A percentile compares a stretch with the other conserved stretches of the same genome.
phyloP scores from a whole-genome alignment of 2,797 vertebrate species.

The Parotocinclus haroldoi region DNA sequence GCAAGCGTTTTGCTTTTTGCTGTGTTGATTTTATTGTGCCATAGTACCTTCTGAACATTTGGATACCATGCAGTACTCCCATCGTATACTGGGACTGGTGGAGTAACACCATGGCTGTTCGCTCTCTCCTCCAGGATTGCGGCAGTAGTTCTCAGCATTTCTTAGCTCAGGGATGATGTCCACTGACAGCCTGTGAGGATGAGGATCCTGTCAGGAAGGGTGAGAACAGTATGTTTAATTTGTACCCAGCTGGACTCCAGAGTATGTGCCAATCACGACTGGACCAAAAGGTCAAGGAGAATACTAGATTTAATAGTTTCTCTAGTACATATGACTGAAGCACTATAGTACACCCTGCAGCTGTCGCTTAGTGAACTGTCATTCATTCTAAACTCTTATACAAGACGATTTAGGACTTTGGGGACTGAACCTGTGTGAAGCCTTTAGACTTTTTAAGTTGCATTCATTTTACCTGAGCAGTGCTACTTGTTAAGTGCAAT shows the following conservation, averaged over 20 bases:
- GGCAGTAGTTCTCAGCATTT: conserved; percentile 79
- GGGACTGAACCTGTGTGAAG: no score
- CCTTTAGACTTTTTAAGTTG: no score
- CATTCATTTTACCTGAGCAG: no score
- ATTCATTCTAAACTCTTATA: no score
- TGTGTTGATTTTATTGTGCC: no score
- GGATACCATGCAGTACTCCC: conserved; percentile 83
- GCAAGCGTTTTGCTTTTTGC: no score
- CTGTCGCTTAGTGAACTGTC: no score
- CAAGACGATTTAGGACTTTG: no score
- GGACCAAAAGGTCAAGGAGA: conserved; percentile 9
- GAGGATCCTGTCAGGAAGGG: conserved; percentile 68
- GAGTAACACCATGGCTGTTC: conserved; percentile 88
- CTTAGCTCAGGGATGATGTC: conserved; percentile 82
- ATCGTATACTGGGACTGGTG: conserved; percentile 72
- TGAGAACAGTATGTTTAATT: not conserved
- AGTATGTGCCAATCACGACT: not conserved
- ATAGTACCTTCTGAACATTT: conserved; percentile 69
- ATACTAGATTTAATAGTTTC: not conserved
- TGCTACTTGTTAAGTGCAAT: no score
- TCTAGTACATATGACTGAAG: not conserved
- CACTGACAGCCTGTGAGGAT: conserved; percentile 77
- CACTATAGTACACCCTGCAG: no score
- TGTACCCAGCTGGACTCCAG: not conserved
- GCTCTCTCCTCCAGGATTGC: conserved; percentile 84